Evolutionary conservation across 2,113 vertebrate genomes (phyloP), one percentile per base, ranked within the genome.

Genomic region (Apaloderma vittatum): DNA sequence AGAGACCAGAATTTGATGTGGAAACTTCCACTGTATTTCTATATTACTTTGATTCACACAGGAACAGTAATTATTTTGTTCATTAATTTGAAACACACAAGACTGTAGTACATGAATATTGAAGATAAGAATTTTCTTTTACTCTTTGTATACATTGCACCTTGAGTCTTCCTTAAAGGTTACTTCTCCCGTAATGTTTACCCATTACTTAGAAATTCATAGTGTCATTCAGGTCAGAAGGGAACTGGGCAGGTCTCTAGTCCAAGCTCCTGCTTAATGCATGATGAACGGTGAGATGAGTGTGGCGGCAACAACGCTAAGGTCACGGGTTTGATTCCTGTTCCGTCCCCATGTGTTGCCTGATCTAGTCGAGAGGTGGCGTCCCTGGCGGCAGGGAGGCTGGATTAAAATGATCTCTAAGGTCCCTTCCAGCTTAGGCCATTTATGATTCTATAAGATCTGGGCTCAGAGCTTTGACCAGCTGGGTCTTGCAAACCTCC

Each of bases 271-370:
- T 52, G 34, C 34, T 79, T 51, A 72, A 74, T 63, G 19, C 32
- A 46, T 0, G 0, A 26, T 59, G 20, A 72, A 17, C 22, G 61
- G 22, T 4, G 5, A 48, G 26, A 45, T 72, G 61, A 68, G n/a
- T n/a, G n/a, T n/a, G n/a, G n/a, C n/a, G n/a, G n/a, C n/a, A n/a
- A n/a, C n/a, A n/a, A n/a, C n/a, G n/a, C n/a, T n/a, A n/a, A n/a
- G n/a, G n/a, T n/a, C n/a, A n/a, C n/a, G n/a, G n/a, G n/a, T n/a
- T n/a, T n/a, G n/a, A n/a, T n/a, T n/a, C n/a, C n/a, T n/a, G n/a
- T n/a, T n/a, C n/a, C n/a, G n/a, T n/a, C n/a, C n/a, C n/a, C n/a
- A n/a, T n/a, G n/a, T n/a, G n/a, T n/a, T n/a, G n/a, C n/a, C n/a
- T n/a, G n/a, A n/a, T n/a, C n/a, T n/a, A n/a, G n/a, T n/a, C n/a